A percentile compares a stretch with the other conserved stretches of the same genome.
Evolutionary conservation across 1,140 invertebrate species (phyloP).

Genomic region (Drosophila hydei): DNA sequence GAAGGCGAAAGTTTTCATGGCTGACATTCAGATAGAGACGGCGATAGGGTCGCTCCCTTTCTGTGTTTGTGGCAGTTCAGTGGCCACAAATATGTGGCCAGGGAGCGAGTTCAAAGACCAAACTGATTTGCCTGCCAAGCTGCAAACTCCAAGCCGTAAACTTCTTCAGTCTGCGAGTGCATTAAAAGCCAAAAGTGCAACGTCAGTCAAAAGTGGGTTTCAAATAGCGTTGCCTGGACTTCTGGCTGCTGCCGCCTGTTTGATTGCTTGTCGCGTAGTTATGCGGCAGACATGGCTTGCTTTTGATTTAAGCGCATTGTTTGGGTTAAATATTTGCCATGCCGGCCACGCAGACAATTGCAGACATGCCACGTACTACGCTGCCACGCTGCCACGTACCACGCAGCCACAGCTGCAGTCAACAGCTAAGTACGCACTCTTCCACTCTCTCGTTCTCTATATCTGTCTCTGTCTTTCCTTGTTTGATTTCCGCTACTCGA

Average conservation of each 20-base stretch:
- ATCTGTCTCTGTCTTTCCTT: conserved; percentile 41
- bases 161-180: conserved; percentile 17
- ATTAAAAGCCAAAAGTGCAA: conserved; percentile 70
- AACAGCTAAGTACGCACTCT: conserved; percentile 35
- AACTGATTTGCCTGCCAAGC: conserved; percentile 61
- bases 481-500: conserved; percentile 77
- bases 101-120: conserved; percentile 61
- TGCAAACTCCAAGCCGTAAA: background rate
- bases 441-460: background rate
- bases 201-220: conserved; percentile 70
- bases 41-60: background rate
- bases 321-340: conserved; percentile 79
- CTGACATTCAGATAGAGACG: conserved; percentile 32
- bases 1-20: conserved; percentile 53
- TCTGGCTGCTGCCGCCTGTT: background rate
- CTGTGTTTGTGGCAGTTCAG: conserved; percentile 54
- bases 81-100: conserved; percentile 60
- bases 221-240: conserved; percentile 45
- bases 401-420: conserved; percentile 53
- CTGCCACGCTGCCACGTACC: conserved; percentile 6
- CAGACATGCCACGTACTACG: conserved; percentile 57
- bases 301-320: conserved; percentile 82
- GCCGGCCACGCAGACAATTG: conserved; percentile 73
- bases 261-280: conserved; percentile 66
- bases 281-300: conserved; percentile 75